Conservation (phyloP, 2,888 invertebrate genomes). For the Loripinus fragilis region DNA sequence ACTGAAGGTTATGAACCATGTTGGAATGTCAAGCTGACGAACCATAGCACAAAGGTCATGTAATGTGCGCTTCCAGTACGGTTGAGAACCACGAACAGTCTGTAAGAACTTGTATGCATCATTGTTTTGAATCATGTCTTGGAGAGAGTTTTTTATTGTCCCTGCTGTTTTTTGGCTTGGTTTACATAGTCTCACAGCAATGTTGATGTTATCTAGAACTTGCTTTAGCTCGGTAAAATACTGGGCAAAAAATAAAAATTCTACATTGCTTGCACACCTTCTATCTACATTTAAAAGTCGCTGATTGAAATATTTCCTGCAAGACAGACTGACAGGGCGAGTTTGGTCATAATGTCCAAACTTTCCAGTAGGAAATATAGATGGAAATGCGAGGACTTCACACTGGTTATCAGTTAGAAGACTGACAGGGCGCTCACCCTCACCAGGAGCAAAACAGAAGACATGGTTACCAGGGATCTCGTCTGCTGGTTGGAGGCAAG, state of each 20-base stretch:
- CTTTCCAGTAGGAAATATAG: no score
- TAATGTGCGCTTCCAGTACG: conserved; percentile 33
- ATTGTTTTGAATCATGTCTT: conserved; percentile 33
- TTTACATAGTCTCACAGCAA: conserved; percentile 27
- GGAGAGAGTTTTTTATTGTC: not conserved
- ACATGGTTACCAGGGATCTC: not conserved
- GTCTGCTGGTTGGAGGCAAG: no score
- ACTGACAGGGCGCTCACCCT: no score
- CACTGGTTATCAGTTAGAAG: no score
- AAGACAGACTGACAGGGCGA: not conserved
- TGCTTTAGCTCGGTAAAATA: conserved; percentile 41
- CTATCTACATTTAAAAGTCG: conserved; percentile 34
- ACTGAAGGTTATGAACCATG: conserved; percentile 32
- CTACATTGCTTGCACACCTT: conserved; percentile 32
- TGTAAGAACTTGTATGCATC: conserved; percentile 23
- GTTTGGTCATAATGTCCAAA: no score
- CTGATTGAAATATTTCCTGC: not conserved
- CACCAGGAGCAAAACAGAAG: no score
- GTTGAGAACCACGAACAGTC: conserved; percentile 40
- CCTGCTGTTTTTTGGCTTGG: no score
- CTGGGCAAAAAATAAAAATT: conserved; percentile 50
- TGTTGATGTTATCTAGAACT: conserved; percentile 20
- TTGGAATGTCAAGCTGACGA: conserved; percentile 35
- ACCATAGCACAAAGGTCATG: conserved; percentile 46
- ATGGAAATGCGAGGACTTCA: no score